These are phyloP conservation scores for Mobula hypostoma DNA, from an alignment of 2,113 vertebrate species.

Conservation along the genomic window DNA sequence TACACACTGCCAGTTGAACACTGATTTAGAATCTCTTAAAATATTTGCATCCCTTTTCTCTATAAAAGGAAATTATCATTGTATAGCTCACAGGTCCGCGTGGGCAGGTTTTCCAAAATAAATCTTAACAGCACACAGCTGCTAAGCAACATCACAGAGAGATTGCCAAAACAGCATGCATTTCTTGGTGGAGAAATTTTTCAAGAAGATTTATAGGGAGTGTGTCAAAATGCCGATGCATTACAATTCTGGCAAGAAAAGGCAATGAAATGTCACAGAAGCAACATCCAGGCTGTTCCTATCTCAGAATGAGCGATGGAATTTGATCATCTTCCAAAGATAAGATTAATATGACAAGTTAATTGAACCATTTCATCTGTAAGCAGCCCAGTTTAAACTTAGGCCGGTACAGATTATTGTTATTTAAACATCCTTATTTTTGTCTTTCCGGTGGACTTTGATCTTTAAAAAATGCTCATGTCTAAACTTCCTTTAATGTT, in stretches of 20 bases:
- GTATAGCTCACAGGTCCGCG: not conserved
- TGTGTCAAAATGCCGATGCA: not conserved
- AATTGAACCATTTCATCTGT: not conserved
- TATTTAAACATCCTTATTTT: not conserved
- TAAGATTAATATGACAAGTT: not conserved
- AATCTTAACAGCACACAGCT: not conserved
- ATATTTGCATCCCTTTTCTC: not conserved
- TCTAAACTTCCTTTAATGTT: not conserved
- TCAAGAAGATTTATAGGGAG: not conserved
- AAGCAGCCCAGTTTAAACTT: not conserved
- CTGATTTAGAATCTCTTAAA: not conserved
- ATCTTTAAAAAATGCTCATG: not conserved
- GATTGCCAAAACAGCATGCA: not conserved
- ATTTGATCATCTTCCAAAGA: not conserved
- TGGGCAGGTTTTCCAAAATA: not conserved
- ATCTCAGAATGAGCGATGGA: not conserved
- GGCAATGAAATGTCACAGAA: not conserved
- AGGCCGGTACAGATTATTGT: not conserved
- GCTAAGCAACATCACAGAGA: slow-evolving; percentile 30
- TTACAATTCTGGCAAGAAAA: not conserved
- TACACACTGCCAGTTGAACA: not conserved
- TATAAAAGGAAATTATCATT: slow-evolving; percentile 20
- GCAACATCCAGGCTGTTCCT: not conserved
- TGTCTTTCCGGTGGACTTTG: not conserved
- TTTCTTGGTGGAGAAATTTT: not conserved